Evolutionary conservation across 2,113 vertebrate genomes (phyloP).

Genomic region (Pollachius pollachius): DNA sequence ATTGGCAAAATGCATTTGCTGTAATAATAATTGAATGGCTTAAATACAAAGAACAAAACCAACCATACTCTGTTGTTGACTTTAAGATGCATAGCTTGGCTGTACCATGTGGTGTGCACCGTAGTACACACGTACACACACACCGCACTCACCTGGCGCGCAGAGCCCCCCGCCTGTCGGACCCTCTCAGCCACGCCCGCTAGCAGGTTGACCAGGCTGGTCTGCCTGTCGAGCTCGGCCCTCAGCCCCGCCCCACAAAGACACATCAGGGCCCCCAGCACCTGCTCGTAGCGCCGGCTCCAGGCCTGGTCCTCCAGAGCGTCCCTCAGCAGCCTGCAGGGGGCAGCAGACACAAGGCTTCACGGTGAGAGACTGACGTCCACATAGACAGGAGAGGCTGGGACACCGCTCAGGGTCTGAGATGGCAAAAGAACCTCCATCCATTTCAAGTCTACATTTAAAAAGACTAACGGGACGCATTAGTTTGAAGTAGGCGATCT

Average conservation of each 20-base stretch:
- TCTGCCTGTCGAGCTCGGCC: slow-evolving; percentile 89
- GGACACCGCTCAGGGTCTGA: too few relatives aligned
- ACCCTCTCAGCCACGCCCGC: slow-evolving; percentile 92
- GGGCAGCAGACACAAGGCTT: background rate
- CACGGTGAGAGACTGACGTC: too few relatives aligned
- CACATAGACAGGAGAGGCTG: too few relatives aligned
- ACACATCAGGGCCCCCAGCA: slow-evolving; percentile 90
- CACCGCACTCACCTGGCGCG: slow-evolving; percentile 80
- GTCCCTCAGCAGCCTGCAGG: slow-evolving; percentile 89
- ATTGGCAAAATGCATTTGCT: too few relatives aligned
- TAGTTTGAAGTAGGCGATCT: too few relatives aligned
- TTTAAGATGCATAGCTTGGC: background rate
- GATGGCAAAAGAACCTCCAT: too few relatives aligned
- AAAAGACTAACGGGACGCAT: too few relatives aligned
- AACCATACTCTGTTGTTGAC: background rate
- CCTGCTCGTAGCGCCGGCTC: slow-evolving; percentile 83
- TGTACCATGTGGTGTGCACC: too few relatives aligned
- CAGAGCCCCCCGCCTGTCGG: slow-evolving; percentile 84
- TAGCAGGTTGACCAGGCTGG: slow-evolving; percentile 85
- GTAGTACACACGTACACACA: slow-evolving; percentile 21
- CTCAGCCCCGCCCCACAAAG: slow-evolving; percentile 85
- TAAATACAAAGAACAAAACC: background rate
- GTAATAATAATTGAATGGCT: too few relatives aligned
- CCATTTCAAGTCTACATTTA: too few relatives aligned
- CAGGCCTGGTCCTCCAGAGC: slow-evolving; percentile 87